Evolutionary conservation across 2,113 vertebrate genomes (phyloP).

Genomic region (Zootoca vivipara): DNA sequence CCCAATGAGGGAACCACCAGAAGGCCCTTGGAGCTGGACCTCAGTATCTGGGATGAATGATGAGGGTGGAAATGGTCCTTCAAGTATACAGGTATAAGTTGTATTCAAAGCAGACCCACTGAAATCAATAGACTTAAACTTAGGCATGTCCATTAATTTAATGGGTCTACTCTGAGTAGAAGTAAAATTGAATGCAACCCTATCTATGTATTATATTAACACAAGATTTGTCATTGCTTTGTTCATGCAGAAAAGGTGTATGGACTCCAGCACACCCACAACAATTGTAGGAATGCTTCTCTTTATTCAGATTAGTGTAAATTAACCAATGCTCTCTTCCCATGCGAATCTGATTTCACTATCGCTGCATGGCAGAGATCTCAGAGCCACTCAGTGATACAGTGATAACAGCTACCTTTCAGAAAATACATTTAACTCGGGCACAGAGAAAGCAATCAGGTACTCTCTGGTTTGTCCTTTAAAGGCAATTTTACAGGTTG

Average conservation of each 20-base stretch:
- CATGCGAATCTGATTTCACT: not conserved
- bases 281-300: not conserved
- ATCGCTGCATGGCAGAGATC: not conserved
- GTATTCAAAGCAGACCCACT: no score
- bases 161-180: no score
- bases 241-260: not conserved
- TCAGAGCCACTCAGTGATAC: no score
- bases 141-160: no score
- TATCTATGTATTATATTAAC: not conserved
- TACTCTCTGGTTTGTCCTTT: slow-evolving; percentile 27
- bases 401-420: not conserved
- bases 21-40: no score
- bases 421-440: not conserved
- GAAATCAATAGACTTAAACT: no score
- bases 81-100: no score
- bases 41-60: no score
- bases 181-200: no score
- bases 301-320: not conserved
- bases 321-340: not conserved
- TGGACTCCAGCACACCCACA: no score
- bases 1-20: no score
- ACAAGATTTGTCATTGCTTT: not conserved
- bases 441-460: not conserved
- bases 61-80: no score
- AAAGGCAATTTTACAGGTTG: slow-evolving; percentile 13